These are phyloP conservation scores for Eumaeus atala DNA, from an alignment of 1,140 invertebrate genomes.

Conservation along the genomic window DNA sequence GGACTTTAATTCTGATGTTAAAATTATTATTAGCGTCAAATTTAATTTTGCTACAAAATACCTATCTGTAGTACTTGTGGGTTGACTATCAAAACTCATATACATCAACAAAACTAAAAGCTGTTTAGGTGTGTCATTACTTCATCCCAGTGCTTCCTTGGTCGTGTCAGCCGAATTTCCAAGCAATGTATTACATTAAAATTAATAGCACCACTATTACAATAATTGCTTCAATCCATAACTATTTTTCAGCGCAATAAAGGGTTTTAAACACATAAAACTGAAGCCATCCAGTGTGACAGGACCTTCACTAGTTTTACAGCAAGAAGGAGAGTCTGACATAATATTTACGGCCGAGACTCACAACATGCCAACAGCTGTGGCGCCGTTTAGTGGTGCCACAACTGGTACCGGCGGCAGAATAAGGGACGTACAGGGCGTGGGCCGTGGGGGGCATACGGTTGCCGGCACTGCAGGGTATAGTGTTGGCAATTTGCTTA, in stretches of 20 bases:
- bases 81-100: too few species aligned
- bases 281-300: conserved; percentile 78
- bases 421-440: conserved; percentile 94
- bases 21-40: too few species aligned
- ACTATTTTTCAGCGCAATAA: conserved; percentile 85
- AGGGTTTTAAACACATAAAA: conserved; percentile 83
- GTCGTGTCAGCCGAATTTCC: too few species aligned
- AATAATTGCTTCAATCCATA: conserved; percentile 5
- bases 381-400: conserved; percentile 94
- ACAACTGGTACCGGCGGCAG: conserved; percentile 97
- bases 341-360: conserved; percentile 99
- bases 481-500: conserved; percentile 92
- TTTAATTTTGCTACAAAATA: too few species aligned
- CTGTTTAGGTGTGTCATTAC: too few species aligned
- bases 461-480: conserved; percentile 98
- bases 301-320: conserved; percentile 78
- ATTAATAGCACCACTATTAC: not conserved
- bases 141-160: too few species aligned
- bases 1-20: too few species aligned
- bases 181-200: too few species aligned
- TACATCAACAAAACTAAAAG: too few species aligned
- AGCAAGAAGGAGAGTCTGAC: conserved; percentile 81
- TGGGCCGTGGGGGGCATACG: conserved; percentile 92
- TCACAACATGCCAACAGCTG: conserved; percentile 98
- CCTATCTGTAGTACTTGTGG: too few species aligned